Conservation (phyloP, 2,888 invertebrate genomes). For the Drosophila maculinotata region DNA sequence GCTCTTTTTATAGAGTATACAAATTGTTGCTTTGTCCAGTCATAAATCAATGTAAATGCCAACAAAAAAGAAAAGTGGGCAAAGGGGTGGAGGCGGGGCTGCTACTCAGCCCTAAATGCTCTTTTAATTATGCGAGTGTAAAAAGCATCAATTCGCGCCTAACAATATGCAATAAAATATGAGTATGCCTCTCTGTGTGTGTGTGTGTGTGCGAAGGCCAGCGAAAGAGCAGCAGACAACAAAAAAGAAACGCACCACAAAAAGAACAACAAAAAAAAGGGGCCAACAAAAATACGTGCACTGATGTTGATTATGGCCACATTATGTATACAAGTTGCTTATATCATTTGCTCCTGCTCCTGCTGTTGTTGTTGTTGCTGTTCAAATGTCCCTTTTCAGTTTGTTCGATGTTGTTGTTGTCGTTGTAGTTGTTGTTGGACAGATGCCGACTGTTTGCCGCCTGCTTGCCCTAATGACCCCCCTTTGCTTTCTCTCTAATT, state of each 20-base stretch:
- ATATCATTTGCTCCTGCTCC: slow-evolving; percentile 18
- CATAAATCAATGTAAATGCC: slow-evolving; percentile 57
- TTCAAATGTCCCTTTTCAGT: neutral
- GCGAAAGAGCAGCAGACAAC: slow-evolving; percentile 22
- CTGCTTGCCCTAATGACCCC: slow-evolving; percentile 66
- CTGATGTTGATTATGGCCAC: slow-evolving; percentile 67
- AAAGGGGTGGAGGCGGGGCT: neutral
- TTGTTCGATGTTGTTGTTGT: slow-evolving; percentile 16
- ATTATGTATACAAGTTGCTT: slow-evolving; percentile 69
- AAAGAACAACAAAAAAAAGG: slow-evolving; percentile 13
- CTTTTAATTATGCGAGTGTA: slow-evolving; percentile 69
- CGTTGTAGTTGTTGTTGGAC: slow-evolving; percentile 20
- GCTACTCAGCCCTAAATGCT: slow-evolving; percentile 13
- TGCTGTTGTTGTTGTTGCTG: slow-evolving; percentile 13
- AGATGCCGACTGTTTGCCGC: slow-evolving; percentile 30
- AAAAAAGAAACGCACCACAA: slow-evolving; percentile 2
- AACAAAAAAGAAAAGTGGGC: slow-evolving; percentile 11
- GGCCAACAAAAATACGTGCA: slow-evolving; percentile 34
- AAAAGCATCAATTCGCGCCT: slow-evolving; percentile 68
- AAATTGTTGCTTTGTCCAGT: no score
- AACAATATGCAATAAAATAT: slow-evolving; percentile 71
- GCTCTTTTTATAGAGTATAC: no score
- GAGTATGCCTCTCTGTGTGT: slow-evolving; percentile 9
- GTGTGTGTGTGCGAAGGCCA: slow-evolving; percentile 30
- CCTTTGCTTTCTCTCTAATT: slow-evolving; percentile 73